Evolutionary conservation across 2,888 invertebrate species (phyloP), one percentile per base, ranked within the genome.

Genomic region (Ophioninae sp.): DNA sequence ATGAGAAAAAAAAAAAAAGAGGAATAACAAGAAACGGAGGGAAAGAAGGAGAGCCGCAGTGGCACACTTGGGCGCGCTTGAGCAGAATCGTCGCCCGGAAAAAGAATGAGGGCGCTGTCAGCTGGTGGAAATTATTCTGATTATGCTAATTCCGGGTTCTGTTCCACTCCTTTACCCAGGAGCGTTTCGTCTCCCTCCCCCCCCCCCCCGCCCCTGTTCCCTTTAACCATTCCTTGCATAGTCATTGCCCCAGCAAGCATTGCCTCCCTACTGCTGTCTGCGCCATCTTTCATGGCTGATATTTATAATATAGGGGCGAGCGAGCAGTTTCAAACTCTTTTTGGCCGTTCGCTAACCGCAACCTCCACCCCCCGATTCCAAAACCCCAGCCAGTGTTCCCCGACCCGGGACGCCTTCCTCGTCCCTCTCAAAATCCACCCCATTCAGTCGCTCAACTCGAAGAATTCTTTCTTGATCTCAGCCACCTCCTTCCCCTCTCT

Each of bases 41-140:
- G 75, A 74, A 62, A 65, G 61, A 20, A 56, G 61, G 13, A 79
- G 74, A n/a, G 59, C 87, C 88, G 89, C 88, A 90, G 90, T 89
- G 89, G 90, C 90, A 92, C 92, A 93, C 85, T 93, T 92, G 93
- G 91, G 92, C 91, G 91, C 84, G 81, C 84, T 84, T 84, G 90
- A 90, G 90, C 90, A 91, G 91, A 92, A 92, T 92, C 91, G 92
- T 92, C 91, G 91, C 90, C 84, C 88, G 91, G 91, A 94, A 94
- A 94, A 94, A 94, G 93, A 93, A 93, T 93, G 94, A 93, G 93
- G 93, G 93, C 93, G 94, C 94, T 94, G 94, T 94, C 94, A 94
- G 94, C 94, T 94, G 94, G 93, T 94, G 94, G 93, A 94, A 94
- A 94, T 94, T 94, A 94, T 94, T 94, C 94, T 94, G 94, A 94